These are phyloP conservation scores for Cremastinae sp. DNA, from an alignment of 2,888 invertebrate species.

Conservation along the genomic window DNA sequence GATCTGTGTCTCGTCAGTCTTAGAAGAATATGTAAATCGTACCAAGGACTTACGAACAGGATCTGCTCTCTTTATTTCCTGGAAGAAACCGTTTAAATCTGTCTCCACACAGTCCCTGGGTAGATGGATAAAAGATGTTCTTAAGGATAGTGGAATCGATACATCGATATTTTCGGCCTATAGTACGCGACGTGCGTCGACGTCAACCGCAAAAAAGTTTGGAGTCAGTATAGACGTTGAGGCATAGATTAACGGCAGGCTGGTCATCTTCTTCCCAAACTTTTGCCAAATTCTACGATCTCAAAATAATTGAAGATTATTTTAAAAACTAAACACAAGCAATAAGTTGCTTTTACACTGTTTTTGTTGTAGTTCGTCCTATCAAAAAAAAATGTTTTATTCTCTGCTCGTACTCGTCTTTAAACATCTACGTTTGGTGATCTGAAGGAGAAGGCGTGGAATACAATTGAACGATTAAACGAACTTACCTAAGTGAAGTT, in stretches of 20 bases:
- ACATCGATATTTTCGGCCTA: slow-evolving; percentile 10
- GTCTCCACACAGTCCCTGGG: slow-evolving; percentile 6
- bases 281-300: slow-evolving; percentile 20
- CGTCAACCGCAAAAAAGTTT: not conserved
- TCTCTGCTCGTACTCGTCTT: slow-evolving; percentile 28
- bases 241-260: slow-evolving; percentile 14
- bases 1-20: no score
- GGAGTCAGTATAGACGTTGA: slow-evolving; percentile 17
- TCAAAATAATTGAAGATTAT: not conserved
- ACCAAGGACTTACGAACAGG: not conserved
- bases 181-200: slow-evolving; percentile 11
- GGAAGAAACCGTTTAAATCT: slow-evolving; percentile 1
- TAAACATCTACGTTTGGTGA: slow-evolving; percentile 51
- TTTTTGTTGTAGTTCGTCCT: no score
- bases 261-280: slow-evolving; percentile 13
- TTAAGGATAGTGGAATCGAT: not conserved
- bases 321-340: no score
- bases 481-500: slow-evolving; percentile 53
- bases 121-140: slow-evolving; percentile 9
- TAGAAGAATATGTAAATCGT: no score
- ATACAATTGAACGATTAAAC: slow-evolving; percentile 57
- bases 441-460: slow-evolving; percentile 51
- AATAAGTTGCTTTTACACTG: slow-evolving; percentile 2
- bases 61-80: not conserved
- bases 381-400: no score